Evolutionary conservation across 1,140 invertebrate genomes (phyloP), one percentile per base, ranked within the genome.

Genomic region (Brachionus manjavacas): DNA sequence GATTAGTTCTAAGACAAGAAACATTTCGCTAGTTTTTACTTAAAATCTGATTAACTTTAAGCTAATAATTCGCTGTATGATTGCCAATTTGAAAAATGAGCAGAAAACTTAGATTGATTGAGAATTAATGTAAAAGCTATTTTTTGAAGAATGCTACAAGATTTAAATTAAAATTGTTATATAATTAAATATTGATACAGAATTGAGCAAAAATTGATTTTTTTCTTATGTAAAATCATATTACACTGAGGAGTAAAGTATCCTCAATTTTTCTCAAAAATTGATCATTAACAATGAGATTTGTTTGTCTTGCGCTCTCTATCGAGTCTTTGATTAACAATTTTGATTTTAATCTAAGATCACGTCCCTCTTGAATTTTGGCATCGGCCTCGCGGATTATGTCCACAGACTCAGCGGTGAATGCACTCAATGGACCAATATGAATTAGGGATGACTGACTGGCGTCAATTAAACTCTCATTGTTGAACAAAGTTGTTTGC

Each of bases 401-500:
- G 35, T 85, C 81, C 8, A 89, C 89, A 23, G 85, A 86, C 78
- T 89, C 88, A 2, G 88, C 88, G 8, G 89, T 90, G 85, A 87
- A 89, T 6, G 89, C 85, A 4, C 88, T 88, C 3, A 89, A 85
- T 4, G 87, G 87, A 85, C 89, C 89, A 55, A 86, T 85, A 39
- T 85, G 85, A 35, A 72, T 64, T 64, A 84, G 28, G n/a, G 68
- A 72, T 16, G 46, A n/a, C 72, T 31, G 86, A 85, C 8, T 86
- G 85, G 70, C 87, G 85, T 70, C 86, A 66, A 85, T 20, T 85
- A 86, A 68, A 85, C 79, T 16, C 74, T 49, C n/a, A 80, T 66
- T 23, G 72, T 85, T 35, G 46, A 46, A 80, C 70, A 84, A 76
- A 64, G 49, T 68, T 84, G 68, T 72, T 83, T 64, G 74, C 14